Percentiles rank a stretch among this genome's conserved stretches.
These are phyloP conservation scores for Apogon hyalosoma DNA, from an alignment of 2,797 vertebrate species.

Conservation along the genomic window DNA sequence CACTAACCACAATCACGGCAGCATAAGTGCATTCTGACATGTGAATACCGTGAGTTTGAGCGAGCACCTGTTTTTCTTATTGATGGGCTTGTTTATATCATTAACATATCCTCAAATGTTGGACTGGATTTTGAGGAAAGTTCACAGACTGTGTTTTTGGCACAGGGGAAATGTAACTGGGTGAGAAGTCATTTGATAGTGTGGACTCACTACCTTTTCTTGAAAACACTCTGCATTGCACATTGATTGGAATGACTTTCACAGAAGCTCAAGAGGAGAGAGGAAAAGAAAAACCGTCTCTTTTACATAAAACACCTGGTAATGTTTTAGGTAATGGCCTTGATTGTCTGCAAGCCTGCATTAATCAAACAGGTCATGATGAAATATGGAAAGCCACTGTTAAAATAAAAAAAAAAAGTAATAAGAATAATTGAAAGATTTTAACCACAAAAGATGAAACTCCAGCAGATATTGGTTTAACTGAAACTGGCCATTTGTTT, in stretches of 20 bases:
- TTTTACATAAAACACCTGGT: constrained; percentile 58
- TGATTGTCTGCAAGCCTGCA: constrained; percentile 39
- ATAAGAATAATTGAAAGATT: background rate
- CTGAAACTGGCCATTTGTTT: constrained; percentile 19
- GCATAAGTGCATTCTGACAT: constrained; percentile 44
- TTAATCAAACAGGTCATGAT: constrained; percentile 31
- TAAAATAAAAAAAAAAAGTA: background rate
- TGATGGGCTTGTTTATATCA: constrained; percentile 60
- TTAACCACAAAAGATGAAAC: background rate
- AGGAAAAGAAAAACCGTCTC: constrained; percentile 37
- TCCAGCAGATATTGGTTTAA: constrained; percentile 22
- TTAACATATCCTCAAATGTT: constrained; percentile 59
- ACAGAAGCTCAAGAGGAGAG: constrained; percentile 52
- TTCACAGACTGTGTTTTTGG: constrained; percentile 66
- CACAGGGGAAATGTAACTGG: constrained; percentile 55
- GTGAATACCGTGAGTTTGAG: constrained; percentile 45
- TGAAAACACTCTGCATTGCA: constrained; percentile 48
- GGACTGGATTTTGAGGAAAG: constrained; percentile 46
- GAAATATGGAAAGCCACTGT: constrained; percentile 22
- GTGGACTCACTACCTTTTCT: constrained; percentile 46
- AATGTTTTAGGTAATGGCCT: constrained; percentile 48
- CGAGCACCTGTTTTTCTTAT: constrained; percentile 72
- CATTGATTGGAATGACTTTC: constrained; percentile 65
- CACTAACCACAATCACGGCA: constrained; percentile 30
- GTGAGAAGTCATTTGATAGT: constrained; percentile 68